Evolutionary conservation across 1,140 invertebrate genomes (phyloP).

Genomic region (Sminthurides bifidus): DNA sequence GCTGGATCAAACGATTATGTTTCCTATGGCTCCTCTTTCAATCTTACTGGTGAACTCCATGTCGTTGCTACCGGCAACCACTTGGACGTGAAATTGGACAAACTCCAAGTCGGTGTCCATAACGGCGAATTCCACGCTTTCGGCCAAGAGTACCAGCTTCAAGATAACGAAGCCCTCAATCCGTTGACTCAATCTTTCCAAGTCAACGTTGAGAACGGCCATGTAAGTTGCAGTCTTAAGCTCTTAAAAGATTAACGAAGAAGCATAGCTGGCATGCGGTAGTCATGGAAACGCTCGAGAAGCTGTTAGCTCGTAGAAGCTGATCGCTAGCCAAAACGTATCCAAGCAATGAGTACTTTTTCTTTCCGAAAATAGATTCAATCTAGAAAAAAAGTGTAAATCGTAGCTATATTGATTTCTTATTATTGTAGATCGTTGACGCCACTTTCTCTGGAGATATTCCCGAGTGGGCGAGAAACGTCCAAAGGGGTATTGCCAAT

Average conservation of each 20-base stretch:
- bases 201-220: constrained; percentile 17
- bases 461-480: constrained; percentile 25
- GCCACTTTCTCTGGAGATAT: constrained; percentile 4
- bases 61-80: constrained; percentile 9
- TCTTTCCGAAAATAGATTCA: too few relatives aligned
- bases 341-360: background rate
- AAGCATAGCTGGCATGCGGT: background rate
- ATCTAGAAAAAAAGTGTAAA: too few relatives aligned
- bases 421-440: background rate
- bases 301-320: background rate
- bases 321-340: background rate
- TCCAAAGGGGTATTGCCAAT: constrained; percentile 27
- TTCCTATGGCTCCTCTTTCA: constrained; percentile 20
- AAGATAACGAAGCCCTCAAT: constrained; percentile 21
- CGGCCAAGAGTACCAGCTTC: background rate
- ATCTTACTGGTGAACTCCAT: constrained; percentile 21
- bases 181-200: constrained; percentile 26
- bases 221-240: constrained; percentile 1
- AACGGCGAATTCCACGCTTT: constrained; percentile 21
- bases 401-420: background rate
- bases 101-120: constrained; percentile 21
- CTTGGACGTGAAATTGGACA: constrained; percentile 16
- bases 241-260: background rate
- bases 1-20: constrained; percentile 28
- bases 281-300: background rate